Evolutionary conservation across 1,140 invertebrate genomes (phyloP).

Genomic region (Bombyx mandarina): DNA sequence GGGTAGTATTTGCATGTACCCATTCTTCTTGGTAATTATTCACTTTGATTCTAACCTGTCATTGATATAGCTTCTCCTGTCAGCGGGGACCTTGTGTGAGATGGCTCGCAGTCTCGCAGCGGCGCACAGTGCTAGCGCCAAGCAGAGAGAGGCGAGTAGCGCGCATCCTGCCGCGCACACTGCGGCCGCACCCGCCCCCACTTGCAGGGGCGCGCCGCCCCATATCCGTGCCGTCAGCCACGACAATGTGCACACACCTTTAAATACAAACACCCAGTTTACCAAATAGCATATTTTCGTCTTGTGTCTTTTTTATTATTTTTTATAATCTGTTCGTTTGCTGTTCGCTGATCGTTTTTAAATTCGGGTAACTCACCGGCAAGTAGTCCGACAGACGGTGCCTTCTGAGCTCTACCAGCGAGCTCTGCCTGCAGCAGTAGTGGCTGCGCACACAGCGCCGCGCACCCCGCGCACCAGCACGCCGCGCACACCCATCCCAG

Average conservation of each 20-base stretch:
- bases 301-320: no score
- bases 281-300: no score
- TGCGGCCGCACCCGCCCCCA: conserved; percentile 47
- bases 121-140: conserved; percentile 49
- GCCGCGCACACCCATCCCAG: conserved; percentile 51
- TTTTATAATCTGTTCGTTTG: no score
- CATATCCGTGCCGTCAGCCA: conserved; percentile 56
- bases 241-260: conserved; percentile 56
- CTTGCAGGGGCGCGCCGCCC: conserved; percentile 55
- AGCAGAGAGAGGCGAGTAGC: conserved; percentile 44
- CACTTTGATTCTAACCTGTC: conserved; percentile 32
- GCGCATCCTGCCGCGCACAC: conserved; percentile 52
- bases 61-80: conserved; percentile 49
- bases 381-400: conserved; percentile 43
- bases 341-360: no score
- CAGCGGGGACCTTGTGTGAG: conserved; percentile 53
- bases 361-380: conserved; percentile 22
- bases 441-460: conserved; percentile 61
- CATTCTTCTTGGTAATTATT: no score
- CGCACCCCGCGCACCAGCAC: conserved; percentile 59
- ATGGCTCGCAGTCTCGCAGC: conserved; percentile 41
- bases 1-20: no score
- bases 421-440: conserved; percentile 62
- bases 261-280: not conserved
- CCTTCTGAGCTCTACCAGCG: conserved; percentile 43